Evolutionary conservation across 1,140 invertebrate species (phyloP).

Genomic region (Heliconius nattereri): DNA sequence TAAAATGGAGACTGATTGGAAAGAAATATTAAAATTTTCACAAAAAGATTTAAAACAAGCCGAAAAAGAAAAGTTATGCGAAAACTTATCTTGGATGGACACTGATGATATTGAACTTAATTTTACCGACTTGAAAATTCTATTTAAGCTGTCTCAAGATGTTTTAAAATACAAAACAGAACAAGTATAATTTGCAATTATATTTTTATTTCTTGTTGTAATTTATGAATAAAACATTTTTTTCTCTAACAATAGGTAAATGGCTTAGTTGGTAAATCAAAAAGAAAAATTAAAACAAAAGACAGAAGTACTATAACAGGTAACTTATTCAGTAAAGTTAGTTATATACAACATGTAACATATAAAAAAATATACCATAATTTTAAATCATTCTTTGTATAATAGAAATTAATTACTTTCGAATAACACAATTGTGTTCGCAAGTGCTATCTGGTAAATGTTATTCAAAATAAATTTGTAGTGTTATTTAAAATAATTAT

Average conservation of each 20-base stretch:
- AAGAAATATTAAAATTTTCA: conserved; percentile 81
- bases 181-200: conserved; percentile 77
- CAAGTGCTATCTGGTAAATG: too few species aligned
- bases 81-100: conserved; percentile 83
- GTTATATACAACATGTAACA: neutral
- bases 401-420: too few species aligned
- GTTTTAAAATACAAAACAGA: conserved; percentile 85
- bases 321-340: conserved; percentile 20
- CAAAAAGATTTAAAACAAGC: conserved; percentile 81
- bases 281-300: conserved; percentile 57
- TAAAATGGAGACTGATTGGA: conserved; percentile 82
- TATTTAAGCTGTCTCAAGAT: conserved; percentile 84
- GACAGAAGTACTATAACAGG: conserved; percentile 34
- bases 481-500: too few species aligned
- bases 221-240: conserved; percentile 11
- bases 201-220: neutral
- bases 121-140: conserved; percentile 78
- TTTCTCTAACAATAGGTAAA: conserved; percentile 51
- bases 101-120: conserved; percentile 82
- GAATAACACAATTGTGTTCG: too few species aligned
- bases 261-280: conserved; percentile 53
- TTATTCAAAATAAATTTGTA: too few species aligned
- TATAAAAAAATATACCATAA: too few species aligned
- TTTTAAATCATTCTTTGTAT: too few species aligned
- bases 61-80: conserved; percentile 84